Conservation (phyloP, 2,888 invertebrate genomes). For the Clostera curtula region DNA sequence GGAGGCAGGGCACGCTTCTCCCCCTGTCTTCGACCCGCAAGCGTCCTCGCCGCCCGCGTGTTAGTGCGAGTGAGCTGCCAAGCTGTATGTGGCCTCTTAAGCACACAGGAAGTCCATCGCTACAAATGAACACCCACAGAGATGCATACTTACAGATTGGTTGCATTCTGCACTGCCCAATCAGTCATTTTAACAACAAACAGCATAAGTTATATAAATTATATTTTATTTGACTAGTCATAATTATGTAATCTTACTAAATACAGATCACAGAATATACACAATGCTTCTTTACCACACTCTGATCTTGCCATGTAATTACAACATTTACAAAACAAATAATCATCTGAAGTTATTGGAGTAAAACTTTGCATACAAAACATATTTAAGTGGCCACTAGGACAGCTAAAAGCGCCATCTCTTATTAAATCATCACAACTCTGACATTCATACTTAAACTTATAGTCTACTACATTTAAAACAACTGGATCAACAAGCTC, state of each 20-base stretch:
- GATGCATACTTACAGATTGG: no score
- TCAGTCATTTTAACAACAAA: constrained; percentile 2
- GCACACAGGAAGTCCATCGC: no score
- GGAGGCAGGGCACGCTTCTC: no score
- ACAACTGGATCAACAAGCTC: constrained; percentile 25
- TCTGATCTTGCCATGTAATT: constrained; percentile 38
- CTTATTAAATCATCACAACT: constrained; percentile 48
- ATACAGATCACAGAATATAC: constrained; percentile 53
- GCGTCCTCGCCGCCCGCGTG: no score
- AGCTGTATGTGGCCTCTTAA: no score
- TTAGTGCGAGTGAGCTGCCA: no score
- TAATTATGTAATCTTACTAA: constrained; percentile 19
- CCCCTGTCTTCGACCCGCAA: no score
- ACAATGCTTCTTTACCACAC: constrained; percentile 29
- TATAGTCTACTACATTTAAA: constrained; percentile 12
- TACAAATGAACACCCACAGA: no score
- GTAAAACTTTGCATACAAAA: constrained; percentile 53
- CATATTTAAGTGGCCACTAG: constrained; percentile 45
- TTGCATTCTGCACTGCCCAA: no score
- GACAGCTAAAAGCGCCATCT: constrained; percentile 42
- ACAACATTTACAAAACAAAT: constrained; percentile 48
- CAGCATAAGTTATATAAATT: background rate
- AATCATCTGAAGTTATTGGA: constrained; percentile 41
- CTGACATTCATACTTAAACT: constrained; percentile 39
- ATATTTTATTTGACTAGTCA: background rate